A percentile compares a stretch with the other conserved stretches of the same genome.
phyloP scores from a whole-genome alignment of 2,113 vertebrate species.

The Lepisosteus oculatus region DNA sequence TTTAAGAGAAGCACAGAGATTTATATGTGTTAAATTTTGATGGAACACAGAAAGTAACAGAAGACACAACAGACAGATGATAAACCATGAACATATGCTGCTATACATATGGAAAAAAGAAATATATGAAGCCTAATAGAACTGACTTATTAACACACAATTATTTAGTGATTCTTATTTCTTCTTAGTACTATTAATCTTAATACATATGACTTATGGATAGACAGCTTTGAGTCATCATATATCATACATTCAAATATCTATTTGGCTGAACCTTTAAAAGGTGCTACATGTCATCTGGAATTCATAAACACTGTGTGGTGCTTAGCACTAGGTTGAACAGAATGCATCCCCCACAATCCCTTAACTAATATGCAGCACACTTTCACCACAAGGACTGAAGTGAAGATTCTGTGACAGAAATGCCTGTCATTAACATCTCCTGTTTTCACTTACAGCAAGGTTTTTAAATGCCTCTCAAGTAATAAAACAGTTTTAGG shows the following conservation, averaged over 20 bases:
- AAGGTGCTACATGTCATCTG: slow-evolving; percentile 51
- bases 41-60: no score
- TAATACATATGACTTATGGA: not conserved
- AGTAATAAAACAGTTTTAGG: slow-evolving; percentile 47
- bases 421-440: slow-evolving; percentile 34
- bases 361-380: slow-evolving; percentile 32
- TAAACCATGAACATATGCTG: no score
- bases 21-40: no score
- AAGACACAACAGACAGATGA: no score
- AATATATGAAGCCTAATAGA: no score
- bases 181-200: slow-evolving; percentile 4
- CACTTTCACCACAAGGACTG: slow-evolving; percentile 40
- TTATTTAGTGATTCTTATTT: not conserved
- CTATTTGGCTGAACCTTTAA: slow-evolving; percentile 33
- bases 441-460: slow-evolving; percentile 34
- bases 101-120: no score
- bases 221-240: not conserved
- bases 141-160: not conserved
- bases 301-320: slow-evolving; percentile 56
- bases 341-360: slow-evolving; percentile 43
- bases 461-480: slow-evolving; percentile 48
- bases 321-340: slow-evolving; percentile 45
- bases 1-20: no score
- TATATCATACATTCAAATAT: slow-evolving; percentile 4
- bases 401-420: slow-evolving; percentile 33